phyloP scores from a whole-genome alignment of 2,113 vertebrate genomes.

The Tamias sibiricus region DNA sequence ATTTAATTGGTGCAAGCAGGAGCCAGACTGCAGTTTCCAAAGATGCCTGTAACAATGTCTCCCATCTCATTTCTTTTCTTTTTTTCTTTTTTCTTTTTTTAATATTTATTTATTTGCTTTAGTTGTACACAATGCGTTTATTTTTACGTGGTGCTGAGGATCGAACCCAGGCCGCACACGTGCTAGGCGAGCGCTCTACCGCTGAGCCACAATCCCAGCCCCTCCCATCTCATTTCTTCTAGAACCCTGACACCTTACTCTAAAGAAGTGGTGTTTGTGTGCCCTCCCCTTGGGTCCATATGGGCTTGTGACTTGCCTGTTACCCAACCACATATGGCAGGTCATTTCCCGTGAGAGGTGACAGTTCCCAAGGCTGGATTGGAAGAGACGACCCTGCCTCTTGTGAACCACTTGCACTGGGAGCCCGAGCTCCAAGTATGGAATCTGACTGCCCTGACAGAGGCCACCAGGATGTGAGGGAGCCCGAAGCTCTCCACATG shows the following conservation, averaged over 20 bases:
- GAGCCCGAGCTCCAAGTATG: background rate
- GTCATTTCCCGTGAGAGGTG: accelerated
- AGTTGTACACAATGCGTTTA: too few relatives aligned
- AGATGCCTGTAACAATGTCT: too few relatives aligned
- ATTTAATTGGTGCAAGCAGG: background rate
- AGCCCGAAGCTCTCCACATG: background rate
- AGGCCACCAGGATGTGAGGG: background rate
- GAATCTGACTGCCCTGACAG: background rate
- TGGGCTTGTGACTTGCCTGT: background rate
- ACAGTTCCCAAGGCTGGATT: background rate
- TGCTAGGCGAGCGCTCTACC: too few relatives aligned
- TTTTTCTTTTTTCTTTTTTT: too few relatives aligned
- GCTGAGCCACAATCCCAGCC: too few relatives aligned
- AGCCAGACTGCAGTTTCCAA: background rate
- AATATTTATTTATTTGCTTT: too few relatives aligned
- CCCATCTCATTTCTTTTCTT: background rate
- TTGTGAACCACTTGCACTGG: too few relatives aligned
- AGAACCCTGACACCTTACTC: background rate
- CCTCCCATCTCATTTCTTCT: background rate
- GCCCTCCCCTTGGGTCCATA: background rate
- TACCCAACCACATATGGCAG: background rate
- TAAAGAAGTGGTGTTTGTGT: background rate
- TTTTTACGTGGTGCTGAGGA: too few relatives aligned
- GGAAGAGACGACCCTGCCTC: background rate
- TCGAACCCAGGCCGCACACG: too few relatives aligned